Evolutionary conservation across 2,888 invertebrate genomes (phyloP).

Genomic region (Melinaea marsaeus): DNA sequence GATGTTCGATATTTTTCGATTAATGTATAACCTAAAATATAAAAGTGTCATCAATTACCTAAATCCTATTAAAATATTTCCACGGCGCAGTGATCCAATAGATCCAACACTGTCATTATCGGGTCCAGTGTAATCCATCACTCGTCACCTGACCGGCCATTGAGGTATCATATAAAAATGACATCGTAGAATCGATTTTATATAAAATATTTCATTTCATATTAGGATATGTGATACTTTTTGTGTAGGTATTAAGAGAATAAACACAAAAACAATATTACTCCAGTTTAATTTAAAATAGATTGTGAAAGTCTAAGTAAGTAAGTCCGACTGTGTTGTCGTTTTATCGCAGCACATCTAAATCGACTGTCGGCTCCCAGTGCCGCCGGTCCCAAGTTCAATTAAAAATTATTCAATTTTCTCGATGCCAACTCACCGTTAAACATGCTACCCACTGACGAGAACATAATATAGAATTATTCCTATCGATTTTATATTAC

Average conservation of each 20-base stretch:
- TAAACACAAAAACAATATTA: conserved; percentile 8
- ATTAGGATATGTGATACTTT: no score
- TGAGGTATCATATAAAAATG: no score
- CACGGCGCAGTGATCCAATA: not conserved
- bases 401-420: not conserved
- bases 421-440: not conserved
- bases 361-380: not conserved
- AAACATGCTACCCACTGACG: no score
- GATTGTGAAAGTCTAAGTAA: conserved; percentile 23
- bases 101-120: conserved; percentile 14
- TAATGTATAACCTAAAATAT: no score
- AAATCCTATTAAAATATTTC: conserved; percentile 12
- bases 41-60: conserved; percentile 3
- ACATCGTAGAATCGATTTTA: no score
- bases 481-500: no score
- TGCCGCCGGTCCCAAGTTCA: not conserved
- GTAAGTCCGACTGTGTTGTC: conserved; percentile 12
- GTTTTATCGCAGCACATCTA: not conserved
- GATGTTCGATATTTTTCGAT: no score
- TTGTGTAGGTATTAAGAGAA: not conserved
- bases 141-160: not conserved
- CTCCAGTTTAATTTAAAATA: conserved; percentile 19
- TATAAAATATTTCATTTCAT: no score
- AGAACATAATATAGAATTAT: no score
- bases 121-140: conserved; percentile 13